Conservation (phyloP, 1,140 invertebrate species). For the Muscidifurax raptorellus region DNA sequence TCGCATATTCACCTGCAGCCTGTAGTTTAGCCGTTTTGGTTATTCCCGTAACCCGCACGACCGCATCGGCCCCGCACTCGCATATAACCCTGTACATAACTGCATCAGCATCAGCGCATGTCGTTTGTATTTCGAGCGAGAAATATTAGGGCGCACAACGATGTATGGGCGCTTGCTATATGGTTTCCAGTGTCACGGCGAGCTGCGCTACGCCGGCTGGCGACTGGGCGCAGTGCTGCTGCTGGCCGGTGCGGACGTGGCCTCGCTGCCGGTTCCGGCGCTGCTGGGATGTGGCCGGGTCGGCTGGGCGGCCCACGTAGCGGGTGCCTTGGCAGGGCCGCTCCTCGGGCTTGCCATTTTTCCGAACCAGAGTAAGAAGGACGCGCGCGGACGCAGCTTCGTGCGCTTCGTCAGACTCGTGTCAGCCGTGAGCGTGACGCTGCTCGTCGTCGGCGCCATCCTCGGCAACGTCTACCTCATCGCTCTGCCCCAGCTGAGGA, state of each 20-base stretch:
- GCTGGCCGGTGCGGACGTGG: conserved; percentile 78
- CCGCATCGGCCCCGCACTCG: too few relatives aligned
- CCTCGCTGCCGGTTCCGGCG: conserved; percentile 71
- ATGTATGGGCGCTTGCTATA: background rate
- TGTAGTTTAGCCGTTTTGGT: too few relatives aligned
- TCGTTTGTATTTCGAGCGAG: background rate
- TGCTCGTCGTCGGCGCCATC: conserved; percentile 70
- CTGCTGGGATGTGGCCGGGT: conserved; percentile 74
- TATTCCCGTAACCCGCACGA: too few relatives aligned
- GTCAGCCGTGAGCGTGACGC: conserved; percentile 68
- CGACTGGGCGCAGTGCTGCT: conserved; percentile 78
- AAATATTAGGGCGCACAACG: background rate
- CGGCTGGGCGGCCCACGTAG: conserved; percentile 87
- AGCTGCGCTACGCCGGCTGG: conserved; percentile 78
- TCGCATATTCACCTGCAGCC: too few relatives aligned
- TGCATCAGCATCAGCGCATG: background rate
- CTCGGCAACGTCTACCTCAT: conserved; percentile 72
- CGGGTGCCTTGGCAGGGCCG: conserved; percentile 87
- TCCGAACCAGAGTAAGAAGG: conserved; percentile 73
- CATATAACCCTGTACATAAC: too few relatives aligned
- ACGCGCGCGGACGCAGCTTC: conserved; percentile 67
- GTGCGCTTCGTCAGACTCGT: conserved; percentile 69
- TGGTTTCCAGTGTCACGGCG: conserved; percentile 77
- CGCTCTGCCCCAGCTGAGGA: conserved; percentile 68
- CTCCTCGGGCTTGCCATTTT: conserved; percentile 87